A percentile compares a stretch with the other conserved stretches of the same genome.
These are phyloP conservation scores for Speoplatyrhinus poulsoni DNA, from an alignment of 2,113 vertebrate genomes.

Conservation along the genomic window DNA sequence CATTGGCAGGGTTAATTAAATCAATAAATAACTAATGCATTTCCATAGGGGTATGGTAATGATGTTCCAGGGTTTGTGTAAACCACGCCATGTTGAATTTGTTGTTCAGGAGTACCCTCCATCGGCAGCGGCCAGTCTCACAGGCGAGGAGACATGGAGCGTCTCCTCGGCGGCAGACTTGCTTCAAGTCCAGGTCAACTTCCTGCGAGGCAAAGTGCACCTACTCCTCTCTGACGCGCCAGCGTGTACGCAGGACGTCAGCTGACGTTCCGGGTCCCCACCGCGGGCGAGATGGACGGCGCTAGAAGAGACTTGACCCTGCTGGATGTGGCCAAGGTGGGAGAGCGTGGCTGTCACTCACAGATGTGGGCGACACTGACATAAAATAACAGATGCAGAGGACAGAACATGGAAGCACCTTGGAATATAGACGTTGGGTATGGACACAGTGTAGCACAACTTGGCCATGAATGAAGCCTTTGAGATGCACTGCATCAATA, in stretches of 20 bases:
- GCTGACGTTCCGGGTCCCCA: conserved; percentile 58
- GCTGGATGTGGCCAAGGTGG: conserved; percentile 19
- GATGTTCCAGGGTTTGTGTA: background rate
- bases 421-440: conserved; percentile 43
- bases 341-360: conserved; percentile 39
- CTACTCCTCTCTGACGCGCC: conserved; percentile 70
- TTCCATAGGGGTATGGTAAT: too few relatives aligned
- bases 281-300: conserved; percentile 48
- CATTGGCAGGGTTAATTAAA: too few relatives aligned
- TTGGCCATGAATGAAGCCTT: conserved; percentile 45
- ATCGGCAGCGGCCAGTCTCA: conserved; percentile 28
- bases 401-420: conserved; percentile 52
- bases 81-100: background rate
- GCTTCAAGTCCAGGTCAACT: conserved; percentile 76
- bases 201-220: conserved; percentile 78
- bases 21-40: too few relatives aligned
- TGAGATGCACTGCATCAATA: conserved; percentile 51
- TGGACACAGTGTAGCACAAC: conserved; percentile 39
- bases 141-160: conserved; percentile 63
- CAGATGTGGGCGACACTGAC: conserved; percentile 9
- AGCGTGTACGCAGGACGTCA: conserved; percentile 69
- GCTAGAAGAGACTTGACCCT: conserved; percentile 6
- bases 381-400: conserved; percentile 20
- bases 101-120: conserved; percentile 69
- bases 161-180: conserved; percentile 68